phyloP scores from a whole-genome alignment of 2,888 invertebrate genomes.

The Euzetes globulus region DNA sequence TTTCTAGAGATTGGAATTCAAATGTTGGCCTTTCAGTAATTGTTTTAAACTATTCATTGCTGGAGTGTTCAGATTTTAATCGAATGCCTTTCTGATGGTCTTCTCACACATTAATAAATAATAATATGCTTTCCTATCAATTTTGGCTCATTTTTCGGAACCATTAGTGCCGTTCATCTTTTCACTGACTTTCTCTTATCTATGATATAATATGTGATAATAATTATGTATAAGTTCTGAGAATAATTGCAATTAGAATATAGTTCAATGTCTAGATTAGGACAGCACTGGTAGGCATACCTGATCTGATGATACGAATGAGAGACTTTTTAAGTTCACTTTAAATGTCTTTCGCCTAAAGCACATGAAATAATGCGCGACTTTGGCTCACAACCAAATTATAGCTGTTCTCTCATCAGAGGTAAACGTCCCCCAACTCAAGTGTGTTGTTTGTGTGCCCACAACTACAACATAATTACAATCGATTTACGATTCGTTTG shows the following conservation, averaged over 20 bases:
- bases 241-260: neutral
- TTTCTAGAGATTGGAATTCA: too few relatives aligned
- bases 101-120: neutral
- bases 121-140: neutral
- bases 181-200: neutral
- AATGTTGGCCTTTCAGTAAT: too few relatives aligned
- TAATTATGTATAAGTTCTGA: neutral
- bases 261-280: conserved; percentile 6
- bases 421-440: conserved; percentile 3
- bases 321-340: neutral
- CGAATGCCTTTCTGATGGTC: too few relatives aligned
- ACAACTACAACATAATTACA: neutral
- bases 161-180: neutral
- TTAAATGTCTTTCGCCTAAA: conserved; percentile 1
- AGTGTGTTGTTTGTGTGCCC: neutral
- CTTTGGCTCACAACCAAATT: neutral
- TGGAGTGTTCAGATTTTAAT: too few relatives aligned
- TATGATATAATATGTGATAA: neutral
- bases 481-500: too few relatives aligned
- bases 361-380: conserved; percentile 7
- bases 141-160: neutral
- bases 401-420: neutral
- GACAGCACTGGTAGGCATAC: neutral
- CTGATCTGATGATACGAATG: neutral
- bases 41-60: too few relatives aligned